Evolutionary conservation across 2,113 vertebrate species (phyloP).

Genomic region (Globicephala melas): DNA sequence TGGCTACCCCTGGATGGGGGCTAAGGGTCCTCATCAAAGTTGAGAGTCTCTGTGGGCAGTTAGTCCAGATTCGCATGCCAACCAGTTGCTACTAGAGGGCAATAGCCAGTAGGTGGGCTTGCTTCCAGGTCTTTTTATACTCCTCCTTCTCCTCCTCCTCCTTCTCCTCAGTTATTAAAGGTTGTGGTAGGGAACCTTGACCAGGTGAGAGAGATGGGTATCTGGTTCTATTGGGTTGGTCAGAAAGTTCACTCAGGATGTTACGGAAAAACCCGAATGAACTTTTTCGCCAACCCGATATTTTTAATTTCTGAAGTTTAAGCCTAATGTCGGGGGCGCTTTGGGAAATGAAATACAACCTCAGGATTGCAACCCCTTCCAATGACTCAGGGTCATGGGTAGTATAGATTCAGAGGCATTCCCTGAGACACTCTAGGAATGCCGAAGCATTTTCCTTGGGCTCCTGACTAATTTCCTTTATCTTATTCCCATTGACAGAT

Average conservation of each 20-base stretch:
- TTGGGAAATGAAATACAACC: not conserved
- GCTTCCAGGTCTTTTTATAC: not conserved
- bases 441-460: not conserved
- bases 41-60: not conserved
- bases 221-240: not conserved
- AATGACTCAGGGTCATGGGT: not conserved
- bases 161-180: not conserved
- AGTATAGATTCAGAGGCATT: not conserved
- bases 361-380: not conserved
- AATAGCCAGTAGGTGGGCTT: not conserved
- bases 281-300: too few species aligned
- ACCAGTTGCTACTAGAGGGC: not conserved
- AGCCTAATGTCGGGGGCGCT: not conserved
- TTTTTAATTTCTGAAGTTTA: not conserved
- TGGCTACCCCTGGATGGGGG: not conserved
- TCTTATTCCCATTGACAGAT: not conserved
- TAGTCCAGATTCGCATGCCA: not conserved
- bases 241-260: too few species aligned
- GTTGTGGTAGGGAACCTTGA: not conserved
- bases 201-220: not conserved
- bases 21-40: not conserved
- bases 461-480: not conserved
- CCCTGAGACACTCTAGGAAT: not conserved
- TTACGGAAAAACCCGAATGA: rapidly evolving
- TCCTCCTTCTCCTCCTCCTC: not conserved